Percentiles rank a stretch among this genome's conserved stretches.
Evolutionary conservation across 1,140 invertebrate species (phyloP).

Genomic region (Procambarus virginalis): DNA sequence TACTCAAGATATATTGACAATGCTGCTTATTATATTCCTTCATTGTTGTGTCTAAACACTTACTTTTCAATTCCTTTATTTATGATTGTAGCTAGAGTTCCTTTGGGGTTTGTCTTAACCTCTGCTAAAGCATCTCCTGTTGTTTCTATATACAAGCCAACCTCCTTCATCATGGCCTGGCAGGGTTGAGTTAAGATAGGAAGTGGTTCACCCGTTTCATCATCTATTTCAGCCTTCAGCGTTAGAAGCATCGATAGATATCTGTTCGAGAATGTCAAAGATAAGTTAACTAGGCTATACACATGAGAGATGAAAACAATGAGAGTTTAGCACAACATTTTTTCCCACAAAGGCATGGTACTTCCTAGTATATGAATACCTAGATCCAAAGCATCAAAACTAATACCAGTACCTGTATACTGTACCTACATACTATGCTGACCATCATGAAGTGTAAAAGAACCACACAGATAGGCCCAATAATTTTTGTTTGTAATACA

Average conservation of each 20-base stretch:
- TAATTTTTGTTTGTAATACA: too few relatives aligned
- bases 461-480: too few relatives aligned
- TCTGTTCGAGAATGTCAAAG: not conserved
- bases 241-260: constrained; percentile 61
- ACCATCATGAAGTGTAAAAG: too few relatives aligned
- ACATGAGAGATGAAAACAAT: too few relatives aligned
- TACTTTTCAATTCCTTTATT: constrained; percentile 64
- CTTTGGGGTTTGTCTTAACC: constrained; percentile 25
- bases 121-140: constrained; percentile 50
- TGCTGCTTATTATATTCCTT: not conserved
- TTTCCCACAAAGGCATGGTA: not conserved
- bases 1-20: not conserved
- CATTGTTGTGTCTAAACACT: not conserved
- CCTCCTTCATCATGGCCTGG: constrained; percentile 17
- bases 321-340: too few relatives aligned
- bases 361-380: not conserved
- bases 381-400: not conserved
- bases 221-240: constrained; percentile 54
- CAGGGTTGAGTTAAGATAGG: constrained; percentile 39
- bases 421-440: too few relatives aligned
- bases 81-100: constrained; percentile 48
- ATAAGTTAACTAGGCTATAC: not conserved
- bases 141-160: constrained; percentile 41
- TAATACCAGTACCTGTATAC: too few relatives aligned
- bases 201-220: constrained; percentile 51